Percentiles rank a stretch among this genome's conserved stretches.
These are phyloP conservation scores for Gobius niger DNA, from an alignment of 2,113 vertebrate species.

Conservation along the genomic window DNA sequence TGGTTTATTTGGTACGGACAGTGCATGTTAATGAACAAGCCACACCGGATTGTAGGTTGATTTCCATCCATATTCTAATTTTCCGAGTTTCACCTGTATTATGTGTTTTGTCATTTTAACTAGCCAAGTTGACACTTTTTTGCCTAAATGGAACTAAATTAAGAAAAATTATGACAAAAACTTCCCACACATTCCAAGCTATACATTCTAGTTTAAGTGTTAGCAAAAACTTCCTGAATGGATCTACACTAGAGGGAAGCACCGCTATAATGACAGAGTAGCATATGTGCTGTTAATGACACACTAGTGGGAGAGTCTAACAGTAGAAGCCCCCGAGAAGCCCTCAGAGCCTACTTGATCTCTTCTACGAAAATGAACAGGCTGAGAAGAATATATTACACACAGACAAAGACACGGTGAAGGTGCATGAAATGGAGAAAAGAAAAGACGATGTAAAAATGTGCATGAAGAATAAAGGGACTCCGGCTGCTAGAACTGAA, in stretches of 20 bases:
- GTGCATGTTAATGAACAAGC: no score
- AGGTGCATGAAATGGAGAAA: slow-evolving; percentile 35
- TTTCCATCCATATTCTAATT: no score
- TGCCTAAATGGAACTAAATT: no score
- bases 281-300: slow-evolving; percentile 65
- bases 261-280: slow-evolving; percentile 62
- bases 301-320: slow-evolving; percentile 70
- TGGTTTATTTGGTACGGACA: no score
- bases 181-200: no score
- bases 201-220: no score
- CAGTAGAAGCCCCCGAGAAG: slow-evolving; percentile 54
- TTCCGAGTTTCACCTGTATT: no score
- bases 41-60: no score
- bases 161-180: no score
- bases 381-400: slow-evolving; percentile 64
- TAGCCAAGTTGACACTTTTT: no score
- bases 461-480: slow-evolving; percentile 29
- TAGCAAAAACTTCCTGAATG: no score
- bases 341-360: slow-evolving; percentile 64
- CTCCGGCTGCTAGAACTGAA: not conserved
- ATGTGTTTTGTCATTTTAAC: no score
- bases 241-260: slow-evolving; percentile 31
- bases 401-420: slow-evolving; percentile 59
- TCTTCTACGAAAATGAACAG: slow-evolving; percentile 69
- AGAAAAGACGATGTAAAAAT: slow-evolving; percentile 40